Evolutionary conservation across 2,113 vertebrate species (phyloP).

Genomic region (Zapornia atra): DNA sequence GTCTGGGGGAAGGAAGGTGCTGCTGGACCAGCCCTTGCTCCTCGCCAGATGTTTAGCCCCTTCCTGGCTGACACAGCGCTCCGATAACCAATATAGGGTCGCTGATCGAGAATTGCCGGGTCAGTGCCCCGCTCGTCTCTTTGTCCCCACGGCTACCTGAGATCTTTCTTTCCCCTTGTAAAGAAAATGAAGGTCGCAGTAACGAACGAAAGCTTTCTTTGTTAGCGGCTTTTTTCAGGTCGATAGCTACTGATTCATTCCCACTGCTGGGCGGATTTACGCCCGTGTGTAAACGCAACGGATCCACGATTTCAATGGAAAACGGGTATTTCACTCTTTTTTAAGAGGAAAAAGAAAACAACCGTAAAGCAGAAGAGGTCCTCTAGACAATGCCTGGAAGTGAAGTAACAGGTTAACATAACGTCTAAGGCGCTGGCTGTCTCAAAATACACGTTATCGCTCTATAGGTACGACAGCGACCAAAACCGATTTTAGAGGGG

Average conservation of each 20-base stretch:
- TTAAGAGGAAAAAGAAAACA: not conserved
- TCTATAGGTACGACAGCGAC: not conserved
- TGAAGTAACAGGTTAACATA: constrained; percentile 72
- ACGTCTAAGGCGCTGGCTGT: not conserved
- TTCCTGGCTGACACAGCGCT: not conserved
- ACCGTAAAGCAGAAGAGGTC: not conserved
- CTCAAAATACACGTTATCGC: not conserved
- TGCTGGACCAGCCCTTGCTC: not conserved
- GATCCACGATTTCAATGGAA: not conserved
- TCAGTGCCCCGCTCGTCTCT: not conserved
- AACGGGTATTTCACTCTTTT: not conserved
- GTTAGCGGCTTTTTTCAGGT: constrained; percentile 19
- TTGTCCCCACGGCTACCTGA: constrained; percentile 11
- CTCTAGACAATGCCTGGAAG: constrained; percentile 27
- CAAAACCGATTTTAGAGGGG: not conserved
- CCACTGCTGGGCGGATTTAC: not conserved
- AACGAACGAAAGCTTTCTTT: constrained; percentile 32
- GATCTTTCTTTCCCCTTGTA: constrained; percentile 30
- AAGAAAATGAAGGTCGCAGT: constrained; percentile 48
- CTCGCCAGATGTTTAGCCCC: constrained; percentile 18
- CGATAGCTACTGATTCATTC: not conserved
- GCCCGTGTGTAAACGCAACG: not conserved
- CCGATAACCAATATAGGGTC: not conserved
- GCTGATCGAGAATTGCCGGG: not conserved
- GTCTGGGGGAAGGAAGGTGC: not conserved